Evolutionary conservation across 1,140 invertebrate genomes (phyloP), one percentile per base, ranked within the genome.

Genomic region (Lucilia cuprina): DNA sequence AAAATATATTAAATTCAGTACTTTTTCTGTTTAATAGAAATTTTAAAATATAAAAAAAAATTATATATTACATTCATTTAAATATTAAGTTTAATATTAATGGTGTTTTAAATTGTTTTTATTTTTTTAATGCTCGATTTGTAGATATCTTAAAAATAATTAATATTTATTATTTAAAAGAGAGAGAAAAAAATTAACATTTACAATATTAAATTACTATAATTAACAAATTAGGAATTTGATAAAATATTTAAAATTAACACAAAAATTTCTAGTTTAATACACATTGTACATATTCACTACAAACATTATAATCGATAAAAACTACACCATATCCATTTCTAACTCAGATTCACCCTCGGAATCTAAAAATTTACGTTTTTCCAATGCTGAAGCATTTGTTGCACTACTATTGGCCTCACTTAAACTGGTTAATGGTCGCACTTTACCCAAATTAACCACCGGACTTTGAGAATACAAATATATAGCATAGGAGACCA

Each of bases 381-480:
- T 88, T 74, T 90, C 88, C 65, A 86, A 82, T 50, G n/a, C 17
- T 8, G 70, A n/a, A 5, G 49, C n/a, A n/a, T 84, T 85, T 2
- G 41, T 34, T 2, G 30, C 8, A 14, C 25, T 30, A 30, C 25
- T 30, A 30, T 85, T 85, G 3, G 86, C 85, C 21, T 87, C 87
- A 35, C 84, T 87, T 7, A 90, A 55, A n/a, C 14, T 87, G 2
- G 82, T 74, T 41, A 88, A 70, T 1, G 89, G 89, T 30, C 88
- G 88, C 86, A 87, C 91, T 83, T 91, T 89, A 70, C 87, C 91
- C 74, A 90, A 87, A 90, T 94, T 94, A 50, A 92, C 93, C 0
- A 99, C 96, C 49, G 98, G 98, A 93, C 97, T 97, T 91, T 96
- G 95, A 8, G 97, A 95, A 92, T 99, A 99, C 84, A 99, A 92